These are phyloP conservation scores for Malurus melanocephalus DNA, from an alignment of 2,113 vertebrate species.

Conservation along the genomic window DNA sequence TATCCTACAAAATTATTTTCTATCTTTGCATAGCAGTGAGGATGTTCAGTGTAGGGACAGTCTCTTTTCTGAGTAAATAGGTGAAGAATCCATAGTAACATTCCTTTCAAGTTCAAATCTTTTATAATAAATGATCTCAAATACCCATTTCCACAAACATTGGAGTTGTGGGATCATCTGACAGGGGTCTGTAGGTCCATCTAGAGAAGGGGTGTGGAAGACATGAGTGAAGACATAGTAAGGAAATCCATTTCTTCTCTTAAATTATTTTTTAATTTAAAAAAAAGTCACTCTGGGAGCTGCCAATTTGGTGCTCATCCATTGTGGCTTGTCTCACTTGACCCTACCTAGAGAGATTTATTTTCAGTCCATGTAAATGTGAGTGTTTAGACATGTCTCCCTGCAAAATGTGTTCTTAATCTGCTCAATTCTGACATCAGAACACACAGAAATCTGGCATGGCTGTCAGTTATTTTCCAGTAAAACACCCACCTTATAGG, in stretches of 20 bases:
- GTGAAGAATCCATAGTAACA: background rate
- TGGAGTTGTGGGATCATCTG: background rate
- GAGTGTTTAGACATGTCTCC: background rate
- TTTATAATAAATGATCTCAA: background rate
- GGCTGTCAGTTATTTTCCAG: constrained; percentile 60
- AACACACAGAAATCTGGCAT: constrained; percentile 40
- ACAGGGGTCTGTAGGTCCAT: background rate
- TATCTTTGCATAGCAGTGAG: background rate
- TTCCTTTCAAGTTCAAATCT: background rate
- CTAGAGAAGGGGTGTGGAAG: background rate
- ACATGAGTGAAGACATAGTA: background rate
- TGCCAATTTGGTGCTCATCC: background rate
- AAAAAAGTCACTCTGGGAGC: background rate
- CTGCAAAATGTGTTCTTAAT: constrained; percentile 59
- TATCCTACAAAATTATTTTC: background rate
- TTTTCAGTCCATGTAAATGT: background rate
- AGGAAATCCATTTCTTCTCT: background rate
- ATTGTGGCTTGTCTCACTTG: background rate
- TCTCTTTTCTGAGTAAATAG: background rate
- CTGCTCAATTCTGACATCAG: constrained; percentile 51
- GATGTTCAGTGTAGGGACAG: background rate
- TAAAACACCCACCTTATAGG: constrained; percentile 50
- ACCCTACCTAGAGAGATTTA: background rate
- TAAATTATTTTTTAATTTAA: background rate
- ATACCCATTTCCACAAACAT: background rate